A percentile compares a stretch with the other conserved stretches of the same genome.
phyloP scores from a whole-genome alignment of 2,113 vertebrate species.

The Otis tarda region DNA sequence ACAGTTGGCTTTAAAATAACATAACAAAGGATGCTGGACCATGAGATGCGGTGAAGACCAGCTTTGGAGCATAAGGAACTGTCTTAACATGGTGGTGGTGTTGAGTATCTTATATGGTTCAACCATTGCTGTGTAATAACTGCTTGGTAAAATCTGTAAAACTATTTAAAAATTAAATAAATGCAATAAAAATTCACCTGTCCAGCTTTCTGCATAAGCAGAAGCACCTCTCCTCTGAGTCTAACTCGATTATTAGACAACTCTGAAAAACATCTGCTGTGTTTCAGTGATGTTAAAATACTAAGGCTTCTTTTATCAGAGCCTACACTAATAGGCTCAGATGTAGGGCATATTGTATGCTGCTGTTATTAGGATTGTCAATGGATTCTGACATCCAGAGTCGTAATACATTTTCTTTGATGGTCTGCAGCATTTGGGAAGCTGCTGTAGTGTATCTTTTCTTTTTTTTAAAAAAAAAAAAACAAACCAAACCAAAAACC shows the following conservation, averaged over 20 bases:
- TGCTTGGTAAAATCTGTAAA: background rate
- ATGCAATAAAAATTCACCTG: background rate
- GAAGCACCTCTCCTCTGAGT: background rate
- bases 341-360: background rate
- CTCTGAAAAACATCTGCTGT: background rate
- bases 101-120: background rate
- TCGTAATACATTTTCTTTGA: slow-evolving; percentile 7
- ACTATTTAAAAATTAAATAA: background rate
- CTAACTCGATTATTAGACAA: background rate
- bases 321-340: background rate
- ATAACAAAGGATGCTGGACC: background rate
- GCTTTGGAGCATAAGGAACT: background rate
- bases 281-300: background rate
- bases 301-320: background rate
- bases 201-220: background rate
- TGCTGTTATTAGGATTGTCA: slow-evolving; percentile 10
- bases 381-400: background rate
- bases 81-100: background rate
- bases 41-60: background rate
- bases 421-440: background rate
- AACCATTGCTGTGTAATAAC: rapidly evolving
- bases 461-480: too few relatives aligned
- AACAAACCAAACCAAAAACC: too few relatives aligned
- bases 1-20: background rate
- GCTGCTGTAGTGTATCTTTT: background rate